phyloP scores from a whole-genome alignment of 1,140 invertebrate species.

The Trichonephila clavata region DNA sequence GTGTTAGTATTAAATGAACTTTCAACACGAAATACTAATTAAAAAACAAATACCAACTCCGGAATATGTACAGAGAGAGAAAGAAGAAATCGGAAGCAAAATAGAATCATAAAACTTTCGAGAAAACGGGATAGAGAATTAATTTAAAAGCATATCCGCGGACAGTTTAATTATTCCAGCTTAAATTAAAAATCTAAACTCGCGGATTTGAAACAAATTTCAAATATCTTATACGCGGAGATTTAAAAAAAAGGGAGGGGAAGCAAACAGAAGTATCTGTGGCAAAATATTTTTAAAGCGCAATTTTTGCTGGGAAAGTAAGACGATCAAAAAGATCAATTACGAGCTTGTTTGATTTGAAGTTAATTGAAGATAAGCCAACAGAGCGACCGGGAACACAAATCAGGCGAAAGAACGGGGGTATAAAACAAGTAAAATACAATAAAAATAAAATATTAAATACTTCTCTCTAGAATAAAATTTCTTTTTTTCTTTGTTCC shows the following conservation, averaged over 20 bases:
- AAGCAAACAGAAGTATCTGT: background rate
- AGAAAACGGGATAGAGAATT: background rate
- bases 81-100: too few species aligned
- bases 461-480: background rate
- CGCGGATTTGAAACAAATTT: background rate
- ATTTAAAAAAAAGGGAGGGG: too few species aligned
- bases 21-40: too few species aligned
- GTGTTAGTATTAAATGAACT: too few species aligned
- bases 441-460: background rate
- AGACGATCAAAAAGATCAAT: slow-evolving; percentile 27
- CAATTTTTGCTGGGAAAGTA: background rate
- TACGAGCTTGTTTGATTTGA: slow-evolving; percentile 36
- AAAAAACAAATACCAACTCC: too few species aligned
- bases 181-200: background rate
- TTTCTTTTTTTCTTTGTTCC: background rate
- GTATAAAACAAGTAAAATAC: background rate
- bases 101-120: too few species aligned
- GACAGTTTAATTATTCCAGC: background rate
- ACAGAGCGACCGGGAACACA: slow-evolving; percentile 7
- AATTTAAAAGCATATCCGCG: background rate
- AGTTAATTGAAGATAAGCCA: slow-evolving; percentile 26
- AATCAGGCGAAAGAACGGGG: slow-evolving; percentile 1
- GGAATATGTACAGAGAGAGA: too few species aligned
- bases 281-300: background rate
- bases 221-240: background rate